phyloP scores from a whole-genome alignment of 2,888 invertebrate genomes.

The Parthenolecanium corni region DNA sequence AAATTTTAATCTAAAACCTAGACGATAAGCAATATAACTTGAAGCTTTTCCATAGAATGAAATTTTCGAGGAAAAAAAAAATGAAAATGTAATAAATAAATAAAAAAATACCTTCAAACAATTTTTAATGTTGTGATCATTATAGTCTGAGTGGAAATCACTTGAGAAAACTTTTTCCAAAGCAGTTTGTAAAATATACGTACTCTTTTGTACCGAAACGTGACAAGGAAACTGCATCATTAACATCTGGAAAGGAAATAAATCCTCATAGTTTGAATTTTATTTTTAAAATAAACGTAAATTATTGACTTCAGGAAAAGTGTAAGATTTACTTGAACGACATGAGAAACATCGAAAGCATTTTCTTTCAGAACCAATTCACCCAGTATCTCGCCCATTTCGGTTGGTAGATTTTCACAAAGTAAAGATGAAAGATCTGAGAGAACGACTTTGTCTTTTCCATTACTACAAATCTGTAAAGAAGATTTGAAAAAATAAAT shows the following conservation, averaged over 20 bases:
- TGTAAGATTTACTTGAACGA: conserved; percentile 34
- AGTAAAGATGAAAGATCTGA: conserved; percentile 46
- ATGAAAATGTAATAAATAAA: neutral
- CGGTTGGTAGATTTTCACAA: conserved; percentile 42
- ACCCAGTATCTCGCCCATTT: conserved; percentile 43
- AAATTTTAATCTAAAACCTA: neutral
- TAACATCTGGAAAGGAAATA: conserved; percentile 8
- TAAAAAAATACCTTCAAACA: conserved; percentile 8
- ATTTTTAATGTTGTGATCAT: conserved; percentile 8
- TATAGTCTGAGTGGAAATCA: neutral
- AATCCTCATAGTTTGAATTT: no score
- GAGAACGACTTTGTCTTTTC: conserved; percentile 39
- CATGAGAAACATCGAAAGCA: conserved; percentile 33
- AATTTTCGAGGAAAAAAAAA: neutral
- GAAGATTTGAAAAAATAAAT: neutral
- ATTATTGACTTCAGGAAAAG: neutral
- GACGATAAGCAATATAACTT: no score
- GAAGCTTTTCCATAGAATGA: no score
- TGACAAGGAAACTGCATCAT: conserved; percentile 17
- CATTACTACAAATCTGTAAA: conserved; percentile 35
- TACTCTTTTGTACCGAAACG: conserved; percentile 17
- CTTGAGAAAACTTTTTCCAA: conserved; percentile 13
- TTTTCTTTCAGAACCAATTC: conserved; percentile 40
- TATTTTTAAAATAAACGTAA: no score
- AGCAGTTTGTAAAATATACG: conserved; percentile 8